A percentile compares a stretch with the other conserved stretches of the same genome.
phyloP scores from a whole-genome alignment of 2,888 invertebrate species.

The Tortricodes alternella region DNA sequence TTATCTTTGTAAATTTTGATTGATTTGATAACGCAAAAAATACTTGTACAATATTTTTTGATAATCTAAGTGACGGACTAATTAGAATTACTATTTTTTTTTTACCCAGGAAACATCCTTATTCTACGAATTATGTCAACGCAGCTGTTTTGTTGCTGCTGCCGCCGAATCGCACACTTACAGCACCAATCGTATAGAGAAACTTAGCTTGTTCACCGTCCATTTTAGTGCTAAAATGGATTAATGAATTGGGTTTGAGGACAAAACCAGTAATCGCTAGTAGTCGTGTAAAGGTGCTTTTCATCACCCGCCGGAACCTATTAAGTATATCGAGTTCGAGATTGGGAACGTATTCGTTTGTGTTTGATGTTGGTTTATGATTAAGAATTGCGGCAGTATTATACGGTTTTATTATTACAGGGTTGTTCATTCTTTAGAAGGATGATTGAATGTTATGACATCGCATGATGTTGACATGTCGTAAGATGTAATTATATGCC shows the following conservation, averaged over 20 bases:
- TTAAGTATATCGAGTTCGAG: conserved; percentile 12
- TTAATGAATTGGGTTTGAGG: conserved; percentile 25
- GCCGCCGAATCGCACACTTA: conserved; percentile 1
- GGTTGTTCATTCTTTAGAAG: neutral
- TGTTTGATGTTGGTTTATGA: conserved; percentile 9
- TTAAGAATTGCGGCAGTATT: conserved; percentile 1
- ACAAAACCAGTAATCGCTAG: conserved; percentile 23
- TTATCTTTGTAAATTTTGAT: no score
- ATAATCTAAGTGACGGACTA: no score
- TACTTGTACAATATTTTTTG: no score
- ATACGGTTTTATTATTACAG: neutral
- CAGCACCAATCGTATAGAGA: conserved; percentile 23
- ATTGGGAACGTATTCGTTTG: conserved; percentile 8
- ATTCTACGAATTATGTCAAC: neutral
- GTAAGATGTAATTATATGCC: no score
- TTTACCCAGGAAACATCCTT: no score
- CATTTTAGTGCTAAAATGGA: conserved; percentile 22
- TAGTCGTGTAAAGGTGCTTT: conserved; percentile 12
- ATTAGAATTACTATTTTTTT: no score
- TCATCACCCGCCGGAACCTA: conserved; percentile 3
- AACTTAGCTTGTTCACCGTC: conserved; percentile 20
- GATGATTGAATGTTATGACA: no score
- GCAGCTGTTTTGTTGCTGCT: neutral
- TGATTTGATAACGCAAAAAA: no score
- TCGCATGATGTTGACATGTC: no score